Base-by-base conservation (phyloP, 2,888 invertebrate species). In the Folsomia candida region DNA sequence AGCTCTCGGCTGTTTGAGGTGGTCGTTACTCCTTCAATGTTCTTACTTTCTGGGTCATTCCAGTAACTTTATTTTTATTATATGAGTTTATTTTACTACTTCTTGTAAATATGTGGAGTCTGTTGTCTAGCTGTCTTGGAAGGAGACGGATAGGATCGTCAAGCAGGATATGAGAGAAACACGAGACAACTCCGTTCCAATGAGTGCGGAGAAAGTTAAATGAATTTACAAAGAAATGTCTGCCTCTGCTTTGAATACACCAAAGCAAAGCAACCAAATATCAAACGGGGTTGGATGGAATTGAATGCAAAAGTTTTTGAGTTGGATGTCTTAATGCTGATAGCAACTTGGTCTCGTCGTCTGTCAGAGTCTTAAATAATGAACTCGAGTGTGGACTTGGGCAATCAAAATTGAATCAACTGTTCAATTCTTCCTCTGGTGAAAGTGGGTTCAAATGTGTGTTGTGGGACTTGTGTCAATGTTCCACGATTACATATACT, bases 371-470 rank as follows among this genome's bases (percentile, higher is more conserved):
- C 54, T 54, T 54, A 54, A 54, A 54, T 54, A 22, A 54, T 54
- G 54, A 54, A 54, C 20, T 54, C 20, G 54, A 54, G 20, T 54
- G 54, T 20, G 22, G 54, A 54, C 22, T 14, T 6, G 6, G 54
- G 54, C 22, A 54, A 54, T 54, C 54, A 54, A 54, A 54, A 54
- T 54, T 54, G 54, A 54, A 54, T 22, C 22, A 22, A 54, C 54
- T 37, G 37, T 14, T 37, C 54, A n/a, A 4, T 14, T n/a, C 6
- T 4, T 54, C 18, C 54, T 20, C n/a, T 20, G 54, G 11, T 22
- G 11, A 54, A 54, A 18, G 6, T 54, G 22, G n/a, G 54, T 54
- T 54, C 11, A 54, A 54, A 54, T 54, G 54, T 54, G 6, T 54
- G 54, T 54, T 54, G 54, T 20, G 22, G 54, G 54, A 54, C 20